Evolutionary conservation across 2,888 invertebrate species (phyloP), one percentile per base, ranked within the genome.

Genomic region (Baccha elongata): DNA sequence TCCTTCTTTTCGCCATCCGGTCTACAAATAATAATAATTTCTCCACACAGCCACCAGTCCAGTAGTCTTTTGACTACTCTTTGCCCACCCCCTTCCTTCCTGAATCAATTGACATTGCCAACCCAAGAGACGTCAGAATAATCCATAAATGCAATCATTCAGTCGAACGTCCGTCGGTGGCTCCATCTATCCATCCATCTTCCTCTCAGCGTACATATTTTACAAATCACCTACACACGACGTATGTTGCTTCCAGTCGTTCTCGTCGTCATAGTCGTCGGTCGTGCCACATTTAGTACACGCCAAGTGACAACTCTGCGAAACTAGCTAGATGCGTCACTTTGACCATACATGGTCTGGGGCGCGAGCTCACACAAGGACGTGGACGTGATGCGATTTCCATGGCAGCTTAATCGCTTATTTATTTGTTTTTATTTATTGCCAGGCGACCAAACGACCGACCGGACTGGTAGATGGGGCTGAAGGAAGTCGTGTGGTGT

Each of bases 351-450:
- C 76, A 81, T 81, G 83, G 83, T 78, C 67, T 78, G 78, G 64
- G 83, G 68, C 67, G 72, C 68, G 83, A 78, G 72, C 72, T 83
- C 72, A 29, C 83, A 73, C 78, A 83, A 83, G 83, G 83, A 83
- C 83, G 83, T 78, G 78, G 78, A 83, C 78, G 78, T 83, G 83
- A 78, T 68, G 83, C 78, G 78, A 83, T 83, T 83, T 78, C 83
- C 68, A 78, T 83, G 83, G 83, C 68, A 68, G 68, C 72, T 78
- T 83, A 78, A 83, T 83, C 72, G 83, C 78, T 83, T 83, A 78
- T 83, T 83, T 83, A 83, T 83, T 83, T 83, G 83, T 83, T 78
- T 83, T 78, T 83, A 78, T 78, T 83, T 83, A 83, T 78, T 78
- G 48, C 67, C 64, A 21, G 32, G 67, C 60, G 67, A 62, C 32